Evolutionary conservation across 2,888 invertebrate genomes (phyloP).

Genomic region (Caenorhabditis sp.): DNA sequence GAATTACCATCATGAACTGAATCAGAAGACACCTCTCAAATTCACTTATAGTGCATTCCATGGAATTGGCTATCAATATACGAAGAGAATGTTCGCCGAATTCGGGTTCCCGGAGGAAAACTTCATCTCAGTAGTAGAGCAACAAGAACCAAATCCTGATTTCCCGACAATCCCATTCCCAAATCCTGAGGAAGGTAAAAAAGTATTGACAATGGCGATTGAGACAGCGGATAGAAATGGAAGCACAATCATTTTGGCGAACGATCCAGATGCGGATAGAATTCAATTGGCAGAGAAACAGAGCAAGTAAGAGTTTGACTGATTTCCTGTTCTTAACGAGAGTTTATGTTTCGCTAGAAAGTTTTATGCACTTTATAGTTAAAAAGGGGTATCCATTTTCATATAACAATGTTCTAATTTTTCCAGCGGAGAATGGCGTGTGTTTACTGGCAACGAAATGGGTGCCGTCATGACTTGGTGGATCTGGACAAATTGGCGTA

Average conservation of each 20-base stretch:
- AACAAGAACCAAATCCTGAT: slow-evolving; percentile 90
- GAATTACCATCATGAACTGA: slow-evolving; percentile 58
- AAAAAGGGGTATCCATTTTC: background rate
- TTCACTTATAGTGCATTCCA: slow-evolving; percentile 96
- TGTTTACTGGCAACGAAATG: slow-evolving; percentile 93
- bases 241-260: slow-evolving; percentile 85
- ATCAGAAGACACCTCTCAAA: slow-evolving; percentile 74
- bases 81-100: slow-evolving; percentile 79
- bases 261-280: slow-evolving; percentile 98
- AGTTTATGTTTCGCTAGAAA: too few relatives aligned
- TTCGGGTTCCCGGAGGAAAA: slow-evolving; percentile 77
- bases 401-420: slow-evolving; percentile 22
- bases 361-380: too few relatives aligned
- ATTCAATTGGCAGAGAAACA: slow-evolving; percentile 89
- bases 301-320: slow-evolving; percentile 75
- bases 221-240: slow-evolving; percentile 80
- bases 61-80: slow-evolving; percentile 87
- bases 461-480: slow-evolving; percentile 95
- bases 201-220: slow-evolving; percentile 78
- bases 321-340: too few relatives aligned
- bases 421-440: slow-evolving; percentile 81
- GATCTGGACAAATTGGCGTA: slow-evolving; percentile 78
- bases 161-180: slow-evolving; percentile 97
- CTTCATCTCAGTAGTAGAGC: slow-evolving; percentile 71
- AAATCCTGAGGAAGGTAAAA: slow-evolving; percentile 91